A percentile compares a stretch with the other conserved stretches of the same genome.
These are phyloP conservation scores for Ennomos erosarius DNA, from an alignment of 2,888 invertebrate species.

Conservation along the genomic window DNA sequence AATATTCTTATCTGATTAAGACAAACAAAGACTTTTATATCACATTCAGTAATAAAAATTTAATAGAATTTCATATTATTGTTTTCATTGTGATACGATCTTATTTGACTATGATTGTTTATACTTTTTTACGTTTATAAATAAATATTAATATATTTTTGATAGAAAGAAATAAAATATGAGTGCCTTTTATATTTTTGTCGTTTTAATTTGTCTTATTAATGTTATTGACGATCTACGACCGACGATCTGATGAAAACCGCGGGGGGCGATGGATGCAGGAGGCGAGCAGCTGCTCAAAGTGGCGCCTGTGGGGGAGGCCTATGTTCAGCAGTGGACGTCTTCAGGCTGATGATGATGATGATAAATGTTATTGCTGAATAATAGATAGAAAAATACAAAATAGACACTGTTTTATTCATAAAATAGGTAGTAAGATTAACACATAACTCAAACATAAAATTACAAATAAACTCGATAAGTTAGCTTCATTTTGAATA, in stretches of 20 bases:
- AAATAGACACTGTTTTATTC: not conserved
- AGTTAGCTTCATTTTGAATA: conserved; percentile 26
- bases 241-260: no score
- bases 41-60: no score
- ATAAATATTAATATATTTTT: conserved; percentile 80
- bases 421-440: not conserved
- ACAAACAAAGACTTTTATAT: no score
- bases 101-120: conserved; percentile 63
- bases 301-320: no score
- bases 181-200: conserved; percentile 67
- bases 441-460: conserved; percentile 21
- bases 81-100: conserved; percentile 69
- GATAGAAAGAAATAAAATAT: conserved; percentile 68
- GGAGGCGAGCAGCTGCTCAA: no score
- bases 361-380: no score
- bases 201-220: conserved; percentile 57
- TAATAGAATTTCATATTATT: conserved; percentile 2
- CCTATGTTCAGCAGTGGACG: no score
- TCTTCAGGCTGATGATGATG: no score
- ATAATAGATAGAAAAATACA: no score
- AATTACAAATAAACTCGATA: not conserved
- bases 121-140: conserved; percentile 71
- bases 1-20: no score
- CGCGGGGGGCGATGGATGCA: no score
- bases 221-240: no score